A percentile compares a stretch with the other conserved stretches of the same genome.
phyloP scores from a whole-genome alignment of 53 echinoderm and acorn worm species.

The Astropecten irregularis region DNA sequence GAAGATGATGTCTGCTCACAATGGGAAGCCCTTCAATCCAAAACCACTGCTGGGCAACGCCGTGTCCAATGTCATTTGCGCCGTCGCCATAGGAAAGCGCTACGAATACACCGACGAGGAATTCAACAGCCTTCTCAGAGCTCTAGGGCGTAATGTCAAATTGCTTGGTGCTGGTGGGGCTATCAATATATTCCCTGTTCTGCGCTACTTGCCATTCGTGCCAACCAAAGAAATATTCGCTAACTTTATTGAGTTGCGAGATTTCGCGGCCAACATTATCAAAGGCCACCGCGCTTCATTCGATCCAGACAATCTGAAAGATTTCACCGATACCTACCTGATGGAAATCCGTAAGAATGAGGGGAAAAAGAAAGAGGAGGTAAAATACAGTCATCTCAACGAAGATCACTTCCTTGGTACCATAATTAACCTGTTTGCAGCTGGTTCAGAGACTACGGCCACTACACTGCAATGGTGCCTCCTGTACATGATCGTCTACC shows the following conservation, averaged over 20 bases:
- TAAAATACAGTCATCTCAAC: constrained; percentile 1
- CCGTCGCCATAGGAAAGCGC: constrained; percentile 56
- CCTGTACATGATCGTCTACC: constrained; percentile 53
- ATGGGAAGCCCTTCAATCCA: constrained; percentile 55
- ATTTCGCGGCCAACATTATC: background rate
- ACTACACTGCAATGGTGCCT: constrained; percentile 57
- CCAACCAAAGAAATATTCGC: background rate
- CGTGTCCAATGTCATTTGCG: constrained; percentile 56
- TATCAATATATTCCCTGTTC: constrained; percentile 38
- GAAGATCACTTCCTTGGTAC: constrained; percentile 41
- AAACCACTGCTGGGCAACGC: constrained; percentile 48
- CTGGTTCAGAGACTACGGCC: constrained; percentile 58
- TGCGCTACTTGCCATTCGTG: constrained; percentile 53
- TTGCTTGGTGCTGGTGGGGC: constrained; percentile 33
- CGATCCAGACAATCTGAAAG: constrained; percentile 46
- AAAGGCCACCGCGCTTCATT: background rate
- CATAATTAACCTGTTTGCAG: constrained; percentile 36
- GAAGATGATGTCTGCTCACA: constrained; percentile 31
- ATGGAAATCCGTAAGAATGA: constrained; percentile 5
- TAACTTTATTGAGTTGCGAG: background rate
- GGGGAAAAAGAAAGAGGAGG: background rate
- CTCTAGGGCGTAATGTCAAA: background rate
- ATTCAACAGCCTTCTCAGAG: background rate
- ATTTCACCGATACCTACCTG: constrained; percentile 58
- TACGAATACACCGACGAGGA: constrained; percentile 47